A percentile compares a stretch with the other conserved stretches of the same genome.
phyloP scores from a whole-genome alignment of 2,797 vertebrate species.

The Scolopax bukidnonensis region DNA sequence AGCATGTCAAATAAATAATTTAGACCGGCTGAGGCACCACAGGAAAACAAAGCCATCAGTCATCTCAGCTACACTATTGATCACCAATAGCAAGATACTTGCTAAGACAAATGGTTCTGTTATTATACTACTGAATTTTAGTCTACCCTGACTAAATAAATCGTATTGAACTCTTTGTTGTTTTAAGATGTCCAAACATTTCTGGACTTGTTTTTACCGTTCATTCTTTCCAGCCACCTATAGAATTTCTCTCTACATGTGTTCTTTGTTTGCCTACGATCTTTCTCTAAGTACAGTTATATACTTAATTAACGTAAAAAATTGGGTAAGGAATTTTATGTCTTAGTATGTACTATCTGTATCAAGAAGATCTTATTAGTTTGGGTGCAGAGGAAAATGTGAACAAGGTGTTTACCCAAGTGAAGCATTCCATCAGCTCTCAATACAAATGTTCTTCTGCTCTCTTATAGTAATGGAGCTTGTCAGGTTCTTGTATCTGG shows the following conservation, averaged over 20 bases:
- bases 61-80: constrained; percentile 83
- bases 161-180: constrained; percentile 72
- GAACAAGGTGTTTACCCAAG: neutral
- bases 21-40: constrained; percentile 66
- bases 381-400: neutral
- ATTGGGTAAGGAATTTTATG: neutral
- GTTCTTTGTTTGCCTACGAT: neutral
- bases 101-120: constrained; percentile 83
- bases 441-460: neutral
- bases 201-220: constrained; percentile 65
- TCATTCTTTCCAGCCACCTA: neutral
- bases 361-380: neutral
- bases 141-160: constrained; percentile 77
- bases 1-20: constrained; percentile 81
- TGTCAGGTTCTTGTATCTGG: neutral
- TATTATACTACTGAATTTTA: constrained; percentile 76
- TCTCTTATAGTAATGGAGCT: neutral
- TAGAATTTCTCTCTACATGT: neutral
- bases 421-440: neutral
- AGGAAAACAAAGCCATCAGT: constrained; percentile 82
- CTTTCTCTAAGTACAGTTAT: neutral
- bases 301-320: neutral
- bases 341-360: neutral
- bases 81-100: constrained; percentile 84
- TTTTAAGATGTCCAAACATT: constrained; percentile 68